Evolutionary conservation across 2,888 invertebrate genomes (phyloP).

Genomic region (Ephialtes manifestator): DNA sequence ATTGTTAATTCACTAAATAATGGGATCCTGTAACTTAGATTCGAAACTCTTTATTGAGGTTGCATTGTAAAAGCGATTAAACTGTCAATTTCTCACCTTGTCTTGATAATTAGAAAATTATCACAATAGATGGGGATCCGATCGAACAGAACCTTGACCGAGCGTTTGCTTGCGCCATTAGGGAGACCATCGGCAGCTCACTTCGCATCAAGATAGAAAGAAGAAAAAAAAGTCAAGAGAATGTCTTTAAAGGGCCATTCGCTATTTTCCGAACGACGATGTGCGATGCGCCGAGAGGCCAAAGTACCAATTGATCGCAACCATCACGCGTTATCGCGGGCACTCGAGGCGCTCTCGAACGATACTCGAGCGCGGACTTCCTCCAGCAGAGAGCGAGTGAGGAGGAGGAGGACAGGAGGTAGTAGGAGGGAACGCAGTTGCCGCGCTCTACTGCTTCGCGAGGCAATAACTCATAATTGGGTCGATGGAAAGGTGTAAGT

Average conservation of each 20-base stretch:
- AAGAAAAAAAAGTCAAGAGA: slow-evolving; percentile 20
- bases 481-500: slow-evolving; percentile 65
- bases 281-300: slow-evolving; percentile 39
- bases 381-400: slow-evolving; percentile 9
- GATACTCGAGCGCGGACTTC: slow-evolving; percentile 51
- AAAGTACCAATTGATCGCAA: slow-evolving; percentile 66
- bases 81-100: background rate
- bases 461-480: slow-evolving; percentile 70
- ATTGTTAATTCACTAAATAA: too few species aligned
- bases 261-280: slow-evolving; percentile 53
- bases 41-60: background rate
- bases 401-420: too few species aligned
- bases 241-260: slow-evolving; percentile 55
- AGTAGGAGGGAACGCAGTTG: slow-evolving; percentile 1
- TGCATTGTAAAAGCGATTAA: background rate
- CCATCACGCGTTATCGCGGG: slow-evolving; percentile 64
- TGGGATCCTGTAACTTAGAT: background rate
- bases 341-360: slow-evolving; percentile 61
- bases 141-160: slow-evolving; percentile 17
- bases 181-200: slow-evolving; percentile 38
- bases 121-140: background rate
- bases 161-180: slow-evolving; percentile 21
- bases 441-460: slow-evolving; percentile 47
- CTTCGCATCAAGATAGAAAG: slow-evolving; percentile 28
- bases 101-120: slow-evolving; percentile 1